Base-by-base conservation (phyloP, 2,113 vertebrate species). In the Solea solea region DNA sequence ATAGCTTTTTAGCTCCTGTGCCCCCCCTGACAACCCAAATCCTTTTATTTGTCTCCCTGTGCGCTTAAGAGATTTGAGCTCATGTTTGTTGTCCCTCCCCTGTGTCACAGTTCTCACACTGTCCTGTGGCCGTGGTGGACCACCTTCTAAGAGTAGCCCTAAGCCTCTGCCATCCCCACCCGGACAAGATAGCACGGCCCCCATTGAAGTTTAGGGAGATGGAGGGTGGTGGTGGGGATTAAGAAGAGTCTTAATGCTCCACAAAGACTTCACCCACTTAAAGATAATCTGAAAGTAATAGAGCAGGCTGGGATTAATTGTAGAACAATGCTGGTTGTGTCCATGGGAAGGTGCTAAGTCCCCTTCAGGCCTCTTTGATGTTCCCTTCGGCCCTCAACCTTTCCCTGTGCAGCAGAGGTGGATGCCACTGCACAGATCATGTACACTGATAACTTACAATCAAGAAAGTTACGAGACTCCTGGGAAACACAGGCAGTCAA, bases 231-330 rank as follows among this genome's bases (percentile, higher is more conserved):
- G 15, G 13, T 5, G 28, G 57, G 58, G 58, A 91, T 92, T 92
- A 91, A 85, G 87, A 79, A 92, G 91, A 91, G 89, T 85, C 91
- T 89, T 89, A 86, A 88, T 92, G 91, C 86, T 76, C 83, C 92
- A 91, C 92, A 93, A 93, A 93, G 93, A 91, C 89, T 92, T 92
- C 88, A 90, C 88, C 91, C 92, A 94, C 90, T 94, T 93, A 92
- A 93, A 91, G 92, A 94, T 94, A 94, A 94, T 94, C 94, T 94
- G 92, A 94, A 94, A 94, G 93, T 93, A 93, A 94, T 93, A 93
- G 93, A 94, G 92, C 92, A 92, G 91, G 86, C 92, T 90, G 86
- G 93, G 94, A 94, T 94, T 94, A 93, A 94, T 94, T 94, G 93
- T 87, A 90, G 91, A 93, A 94, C 93, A 94, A 93, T 94, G 87